Conservation (phyloP, 2,113 vertebrate species). For the Pachycephala philippinensis region DNA sequence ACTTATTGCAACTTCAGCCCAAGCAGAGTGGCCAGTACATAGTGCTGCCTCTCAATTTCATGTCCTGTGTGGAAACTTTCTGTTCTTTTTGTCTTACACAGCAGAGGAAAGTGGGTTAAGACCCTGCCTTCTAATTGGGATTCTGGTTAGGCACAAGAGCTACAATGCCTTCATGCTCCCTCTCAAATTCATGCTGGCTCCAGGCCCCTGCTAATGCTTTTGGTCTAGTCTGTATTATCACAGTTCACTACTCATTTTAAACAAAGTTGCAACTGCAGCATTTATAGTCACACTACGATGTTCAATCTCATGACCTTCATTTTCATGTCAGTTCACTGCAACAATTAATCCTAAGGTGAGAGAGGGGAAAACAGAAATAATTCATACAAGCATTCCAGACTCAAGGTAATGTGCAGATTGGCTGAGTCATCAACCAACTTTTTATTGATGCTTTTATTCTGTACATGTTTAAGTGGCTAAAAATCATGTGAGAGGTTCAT, state of each 20-base stretch:
- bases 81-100: background rate
- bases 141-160: background rate
- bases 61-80: background rate
- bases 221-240: background rate
- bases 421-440: background rate
- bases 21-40: rapidly evolving
- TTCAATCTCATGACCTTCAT: background rate
- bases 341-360: background rate
- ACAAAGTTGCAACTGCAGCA: background rate
- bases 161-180: rapidly evolving
- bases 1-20: background rate
- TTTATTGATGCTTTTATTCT: background rate
- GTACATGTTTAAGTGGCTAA: background rate
- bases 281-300: background rate
- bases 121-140: background rate
- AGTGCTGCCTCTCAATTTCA: background rate
- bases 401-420: background rate
- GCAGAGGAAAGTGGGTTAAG: background rate
- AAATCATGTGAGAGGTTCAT: background rate
- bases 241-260: background rate
- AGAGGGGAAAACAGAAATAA: background rate
- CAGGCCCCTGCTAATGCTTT: background rate
- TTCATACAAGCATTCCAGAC: background rate
- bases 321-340: background rate
- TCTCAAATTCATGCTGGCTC: background rate